A percentile compares a stretch with the other conserved stretches of the same genome.
phyloP scores from a whole-genome alignment of 1,140 invertebrate genomes.

The Metopolophium dirhodum region DNA sequence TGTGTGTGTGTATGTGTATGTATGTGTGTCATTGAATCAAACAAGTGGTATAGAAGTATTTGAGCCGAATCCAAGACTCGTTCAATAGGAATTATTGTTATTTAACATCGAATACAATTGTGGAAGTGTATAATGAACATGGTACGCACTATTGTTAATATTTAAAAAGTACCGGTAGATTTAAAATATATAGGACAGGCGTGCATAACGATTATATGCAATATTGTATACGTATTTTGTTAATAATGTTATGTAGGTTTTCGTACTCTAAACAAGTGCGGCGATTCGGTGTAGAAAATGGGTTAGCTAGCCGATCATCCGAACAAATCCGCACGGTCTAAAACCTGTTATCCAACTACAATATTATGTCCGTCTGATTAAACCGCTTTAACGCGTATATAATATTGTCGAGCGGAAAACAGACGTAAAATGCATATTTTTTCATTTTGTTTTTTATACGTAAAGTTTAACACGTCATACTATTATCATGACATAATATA shows the following conservation, averaged over 20 bases:
- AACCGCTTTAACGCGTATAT: not conserved
- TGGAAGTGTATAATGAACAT: not conserved
- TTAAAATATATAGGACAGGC: conserved; percentile 15
- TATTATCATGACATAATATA: not conserved
- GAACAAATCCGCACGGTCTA: not conserved
- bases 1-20: too few species aligned
- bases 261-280: not conserved
- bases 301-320: conserved; percentile 24
- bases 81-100: not conserved
- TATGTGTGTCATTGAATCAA: not conserved
- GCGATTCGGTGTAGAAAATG: conserved; percentile 1
- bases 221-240: not conserved
- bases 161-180: not conserved
- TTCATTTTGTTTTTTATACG: not conserved
- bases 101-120: not conserved
- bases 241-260: conserved; percentile 7
- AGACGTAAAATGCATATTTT: not conserved
- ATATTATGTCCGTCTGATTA: not conserved
- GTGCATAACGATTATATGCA: not conserved
- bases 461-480: not conserved
- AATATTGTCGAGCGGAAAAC: not conserved
- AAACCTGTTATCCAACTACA: not conserved
- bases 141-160: not conserved
- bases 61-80: not conserved
- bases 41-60: not conserved